phyloP scores from a whole-genome alignment of 2,797 vertebrate species.

The Pseudotriccus pelzelni region DNA sequence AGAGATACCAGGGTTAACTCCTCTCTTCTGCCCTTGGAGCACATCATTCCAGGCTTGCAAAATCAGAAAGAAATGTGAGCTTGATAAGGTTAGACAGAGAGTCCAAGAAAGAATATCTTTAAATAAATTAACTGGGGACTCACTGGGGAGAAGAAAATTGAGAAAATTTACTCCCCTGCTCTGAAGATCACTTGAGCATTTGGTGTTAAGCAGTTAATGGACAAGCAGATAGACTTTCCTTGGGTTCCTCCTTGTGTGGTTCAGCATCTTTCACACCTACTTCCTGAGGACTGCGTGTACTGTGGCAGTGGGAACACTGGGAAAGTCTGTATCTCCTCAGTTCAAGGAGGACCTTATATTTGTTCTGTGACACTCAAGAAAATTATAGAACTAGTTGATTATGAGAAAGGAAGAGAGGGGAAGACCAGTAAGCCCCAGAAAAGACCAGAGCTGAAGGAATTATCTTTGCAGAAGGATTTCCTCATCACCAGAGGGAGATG shows the following conservation, averaged over 20 bases:
- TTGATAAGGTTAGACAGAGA: not conserved
- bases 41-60: not conserved
- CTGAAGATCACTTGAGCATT: not conserved
- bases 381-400: not conserved
- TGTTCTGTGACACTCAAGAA: not conserved
- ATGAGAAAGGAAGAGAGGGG: not conserved
- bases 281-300: fast-evolving
- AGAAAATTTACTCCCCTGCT: not conserved
- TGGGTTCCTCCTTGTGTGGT: not conserved
- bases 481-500: not conserved
- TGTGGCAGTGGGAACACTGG: not conserved
- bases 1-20: not conserved
- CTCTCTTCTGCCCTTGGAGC: not conserved
- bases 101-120: not conserved
- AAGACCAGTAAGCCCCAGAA: not conserved
- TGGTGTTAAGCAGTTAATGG: not conserved
- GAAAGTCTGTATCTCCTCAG: not conserved
- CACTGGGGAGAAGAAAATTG: not conserved
- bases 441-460: not conserved
- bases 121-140: not conserved
- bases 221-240: not conserved
- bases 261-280: not conserved
- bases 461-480: not conserved
- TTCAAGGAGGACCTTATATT: not conserved
- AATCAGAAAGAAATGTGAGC: not conserved